These are phyloP conservation scores for Neoascia interrupta DNA, from an alignment of 2,888 invertebrate genomes.

Conservation along the genomic window DNA sequence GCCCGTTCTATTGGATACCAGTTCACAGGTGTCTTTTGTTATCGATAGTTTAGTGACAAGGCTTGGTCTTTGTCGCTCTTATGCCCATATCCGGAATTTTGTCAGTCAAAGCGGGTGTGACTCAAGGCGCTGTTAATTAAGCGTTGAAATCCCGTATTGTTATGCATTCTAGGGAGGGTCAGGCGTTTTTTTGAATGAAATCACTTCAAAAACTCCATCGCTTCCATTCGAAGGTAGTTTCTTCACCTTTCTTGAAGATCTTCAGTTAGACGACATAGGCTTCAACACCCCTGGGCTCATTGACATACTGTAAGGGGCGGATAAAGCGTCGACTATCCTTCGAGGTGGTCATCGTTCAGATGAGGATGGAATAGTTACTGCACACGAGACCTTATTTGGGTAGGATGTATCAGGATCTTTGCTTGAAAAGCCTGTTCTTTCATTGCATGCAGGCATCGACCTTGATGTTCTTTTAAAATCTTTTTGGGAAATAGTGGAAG, in stretches of 20 bases:
- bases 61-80: background rate
- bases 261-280: constrained; percentile 14
- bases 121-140: background rate
- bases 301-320: constrained; percentile 13
- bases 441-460: too few relatives aligned
- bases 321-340: constrained; percentile 12
- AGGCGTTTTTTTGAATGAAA: too few relatives aligned
- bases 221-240: constrained; percentile 1
- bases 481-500: too few relatives aligned
- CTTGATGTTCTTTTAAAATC: too few relatives aligned
- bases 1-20: background rate
- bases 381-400: constrained; percentile 7
- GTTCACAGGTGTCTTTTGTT: background rate
- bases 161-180: too few relatives aligned
- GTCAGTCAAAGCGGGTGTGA: background rate
- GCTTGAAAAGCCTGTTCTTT: background rate
- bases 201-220: constrained; percentile 9
- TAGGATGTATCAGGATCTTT: background rate
- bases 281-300: constrained; percentile 12
- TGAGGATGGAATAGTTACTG: constrained; percentile 1
- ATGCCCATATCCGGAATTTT: constrained; percentile 5
- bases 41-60: background rate
- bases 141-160: too few relatives aligned
- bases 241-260: constrained; percentile 15
- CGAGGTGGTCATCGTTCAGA: constrained; percentile 18